A percentile compares a stretch with the other conserved stretches of the same genome.
These are phyloP conservation scores for Hydrophis major DNA, from an alignment of 2,797 vertebrate species.

Conservation along the genomic window DNA sequence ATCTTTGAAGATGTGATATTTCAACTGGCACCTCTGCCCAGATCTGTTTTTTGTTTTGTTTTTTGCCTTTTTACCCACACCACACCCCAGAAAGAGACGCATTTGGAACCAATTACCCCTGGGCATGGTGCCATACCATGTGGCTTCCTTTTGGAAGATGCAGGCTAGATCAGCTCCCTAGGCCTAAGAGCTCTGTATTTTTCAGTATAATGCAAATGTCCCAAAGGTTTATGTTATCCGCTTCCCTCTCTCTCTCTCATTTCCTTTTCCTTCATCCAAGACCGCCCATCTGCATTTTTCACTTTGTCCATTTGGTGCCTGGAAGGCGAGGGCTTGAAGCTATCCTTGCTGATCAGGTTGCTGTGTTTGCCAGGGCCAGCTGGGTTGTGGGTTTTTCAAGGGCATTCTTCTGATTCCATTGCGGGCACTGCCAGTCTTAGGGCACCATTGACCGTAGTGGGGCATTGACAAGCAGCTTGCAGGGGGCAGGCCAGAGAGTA, in stretches of 20 bases:
- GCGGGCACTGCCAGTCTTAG: constrained; percentile 1
- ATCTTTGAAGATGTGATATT: constrained; percentile 18
- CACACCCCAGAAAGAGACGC: constrained; percentile 15
- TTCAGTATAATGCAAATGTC: neutral
- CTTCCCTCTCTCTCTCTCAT: too few relatives aligned
- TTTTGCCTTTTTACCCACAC: constrained; percentile 13
- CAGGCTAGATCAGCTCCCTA: constrained; percentile 6
- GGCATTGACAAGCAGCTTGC: neutral
- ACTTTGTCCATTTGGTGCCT: neutral
- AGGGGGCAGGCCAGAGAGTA: neutral
- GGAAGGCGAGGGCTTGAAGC: neutral
- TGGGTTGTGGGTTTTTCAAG: constrained; percentile 16
- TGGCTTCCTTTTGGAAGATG: constrained; percentile 23
- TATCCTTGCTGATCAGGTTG: constrained; percentile 1
- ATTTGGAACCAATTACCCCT: constrained; percentile 34
- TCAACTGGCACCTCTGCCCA: constrained; percentile 8
- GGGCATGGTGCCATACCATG: constrained; percentile 14
- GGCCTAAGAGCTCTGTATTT: neutral
- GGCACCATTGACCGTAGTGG: neutral
- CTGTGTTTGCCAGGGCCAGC: neutral
- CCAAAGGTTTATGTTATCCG: neutral
- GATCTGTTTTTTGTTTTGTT: constrained; percentile 8
- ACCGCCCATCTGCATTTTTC: neutral
- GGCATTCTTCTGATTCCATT: constrained; percentile 32
- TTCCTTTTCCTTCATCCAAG: neutral